Evolutionary conservation across 2,113 vertebrate species (phyloP).

Genomic region (Rallus limicola): DNA sequence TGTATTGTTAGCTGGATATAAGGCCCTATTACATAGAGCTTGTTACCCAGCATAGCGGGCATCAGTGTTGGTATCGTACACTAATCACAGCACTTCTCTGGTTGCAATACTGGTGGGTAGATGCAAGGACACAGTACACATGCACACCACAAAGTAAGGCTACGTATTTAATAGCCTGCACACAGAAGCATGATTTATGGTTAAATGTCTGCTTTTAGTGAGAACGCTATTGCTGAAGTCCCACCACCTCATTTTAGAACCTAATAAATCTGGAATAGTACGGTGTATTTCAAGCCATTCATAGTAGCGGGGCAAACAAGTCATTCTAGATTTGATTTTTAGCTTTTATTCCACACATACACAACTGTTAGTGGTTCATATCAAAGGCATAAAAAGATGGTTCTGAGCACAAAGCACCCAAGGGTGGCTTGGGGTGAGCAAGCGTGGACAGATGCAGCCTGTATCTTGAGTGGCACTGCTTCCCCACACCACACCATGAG

Average conservation of each 20-base stretch:
- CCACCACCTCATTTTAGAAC: neutral
- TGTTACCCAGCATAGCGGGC: neutral
- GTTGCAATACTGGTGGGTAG: neutral
- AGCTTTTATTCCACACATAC: accelerated
- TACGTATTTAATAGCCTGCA: neutral
- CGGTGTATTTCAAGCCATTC: neutral
- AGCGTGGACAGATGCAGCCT: accelerated
- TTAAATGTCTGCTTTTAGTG: neutral
- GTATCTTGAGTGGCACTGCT: accelerated
- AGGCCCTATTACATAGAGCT: neutral
- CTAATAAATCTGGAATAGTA: neutral
- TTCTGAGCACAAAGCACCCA: neutral
- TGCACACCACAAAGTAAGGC: neutral
- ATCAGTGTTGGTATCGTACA: neutral
- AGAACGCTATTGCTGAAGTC: neutral
- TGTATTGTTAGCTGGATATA: neutral
- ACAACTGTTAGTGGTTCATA: neutral
- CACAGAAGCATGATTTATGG: neutral
- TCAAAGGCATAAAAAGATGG: neutral
- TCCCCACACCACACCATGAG: neutral
- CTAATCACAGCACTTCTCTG: neutral
- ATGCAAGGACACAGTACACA: neutral
- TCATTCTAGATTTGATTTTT: neutral
- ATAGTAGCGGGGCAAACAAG: neutral
- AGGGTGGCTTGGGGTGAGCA: neutral